These are phyloP conservation scores for Rhinella marina DNA, from an alignment of 2,797 vertebrate genomes.

Conservation along the genomic window DNA sequence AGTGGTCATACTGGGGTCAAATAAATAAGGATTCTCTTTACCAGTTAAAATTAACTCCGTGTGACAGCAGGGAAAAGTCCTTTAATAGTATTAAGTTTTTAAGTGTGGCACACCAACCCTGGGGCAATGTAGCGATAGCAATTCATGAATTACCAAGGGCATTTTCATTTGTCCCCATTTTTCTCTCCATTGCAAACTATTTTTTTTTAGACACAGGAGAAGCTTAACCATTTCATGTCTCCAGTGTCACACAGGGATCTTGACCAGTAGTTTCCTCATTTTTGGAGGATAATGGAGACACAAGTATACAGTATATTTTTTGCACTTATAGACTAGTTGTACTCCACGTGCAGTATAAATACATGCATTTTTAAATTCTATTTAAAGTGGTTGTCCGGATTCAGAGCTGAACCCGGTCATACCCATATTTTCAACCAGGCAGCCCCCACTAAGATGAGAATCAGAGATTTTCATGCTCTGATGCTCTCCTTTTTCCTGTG, in stretches of 20 bases:
- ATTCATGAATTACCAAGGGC: slow-evolving; percentile 33
- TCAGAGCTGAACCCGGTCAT: too few relatives aligned
- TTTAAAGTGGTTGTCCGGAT: too few relatives aligned
- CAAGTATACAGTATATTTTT: background rate
- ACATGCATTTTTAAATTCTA: background rate
- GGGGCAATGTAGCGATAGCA: slow-evolving; percentile 25
- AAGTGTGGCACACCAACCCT: slow-evolving; percentile 23
- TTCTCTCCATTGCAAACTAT: background rate
- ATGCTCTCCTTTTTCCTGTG: too few relatives aligned
- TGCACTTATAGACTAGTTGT: background rate
- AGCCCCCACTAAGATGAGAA: too few relatives aligned
- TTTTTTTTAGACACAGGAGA: background rate
- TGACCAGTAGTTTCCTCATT: background rate
- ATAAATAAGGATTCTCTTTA: slow-evolving; percentile 28
- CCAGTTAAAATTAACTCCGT: slow-evolving; percentile 32
- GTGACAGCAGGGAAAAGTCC: slow-evolving; percentile 26
- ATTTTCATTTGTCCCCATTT: slow-evolving; percentile 27
- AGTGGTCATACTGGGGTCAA: slow-evolving; percentile 26
- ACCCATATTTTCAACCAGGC: too few relatives aligned
- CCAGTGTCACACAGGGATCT: background rate
- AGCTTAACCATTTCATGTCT: background rate
- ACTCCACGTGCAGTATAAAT: background rate
- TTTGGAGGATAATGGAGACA: background rate
- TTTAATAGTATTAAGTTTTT: slow-evolving; percentile 40
- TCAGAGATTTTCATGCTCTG: too few relatives aligned